Percentiles rank a stretch among this genome's conserved stretches.
Evolutionary conservation across 2,888 invertebrate genomes (phyloP).

Genomic region (Macrosiphum euphorbiae): DNA sequence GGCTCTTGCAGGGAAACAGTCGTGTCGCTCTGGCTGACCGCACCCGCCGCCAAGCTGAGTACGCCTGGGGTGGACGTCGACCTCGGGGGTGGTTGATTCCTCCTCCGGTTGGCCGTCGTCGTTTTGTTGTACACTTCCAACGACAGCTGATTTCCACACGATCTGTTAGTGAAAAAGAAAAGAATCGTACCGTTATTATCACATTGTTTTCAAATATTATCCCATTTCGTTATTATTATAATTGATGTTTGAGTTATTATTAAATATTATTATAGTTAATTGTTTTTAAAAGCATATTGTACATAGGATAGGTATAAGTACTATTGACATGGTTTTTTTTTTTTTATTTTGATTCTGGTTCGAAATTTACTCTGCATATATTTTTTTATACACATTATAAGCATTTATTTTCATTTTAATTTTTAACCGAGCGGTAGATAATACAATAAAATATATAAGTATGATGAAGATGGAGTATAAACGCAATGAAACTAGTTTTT

Average conservation of each 20-base stretch:
- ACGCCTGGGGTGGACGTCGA: slow-evolving; percentile 67
- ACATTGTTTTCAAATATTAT: not conserved
- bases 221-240: not conserved
- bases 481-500: not conserved
- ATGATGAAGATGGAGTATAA: not conserved
- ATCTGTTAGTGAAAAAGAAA: slow-evolving; percentile 72
- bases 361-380: not conserved
- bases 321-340: not conserved
- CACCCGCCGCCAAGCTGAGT: slow-evolving; percentile 72
- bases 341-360: not conserved
- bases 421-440: not conserved
- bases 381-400: not conserved
- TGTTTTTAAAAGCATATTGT: not conserved
- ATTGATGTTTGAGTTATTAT: not conserved
- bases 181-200: not conserved
- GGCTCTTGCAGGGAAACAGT: slow-evolving; percentile 76
- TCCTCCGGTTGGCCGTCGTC: slow-evolving; percentile 65
- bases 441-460: not conserved
- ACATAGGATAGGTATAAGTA: too few species aligned
- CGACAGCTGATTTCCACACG: slow-evolving; percentile 79
- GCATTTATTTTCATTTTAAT: not conserved
- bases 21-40: slow-evolving; percentile 73
- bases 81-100: slow-evolving; percentile 68
- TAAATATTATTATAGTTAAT: not conserved
- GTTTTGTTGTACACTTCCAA: slow-evolving; percentile 73